These are phyloP conservation scores for Intellagama lesueurii DNA, from an alignment of 2,797 vertebrate species.

Conservation along the genomic window DNA sequence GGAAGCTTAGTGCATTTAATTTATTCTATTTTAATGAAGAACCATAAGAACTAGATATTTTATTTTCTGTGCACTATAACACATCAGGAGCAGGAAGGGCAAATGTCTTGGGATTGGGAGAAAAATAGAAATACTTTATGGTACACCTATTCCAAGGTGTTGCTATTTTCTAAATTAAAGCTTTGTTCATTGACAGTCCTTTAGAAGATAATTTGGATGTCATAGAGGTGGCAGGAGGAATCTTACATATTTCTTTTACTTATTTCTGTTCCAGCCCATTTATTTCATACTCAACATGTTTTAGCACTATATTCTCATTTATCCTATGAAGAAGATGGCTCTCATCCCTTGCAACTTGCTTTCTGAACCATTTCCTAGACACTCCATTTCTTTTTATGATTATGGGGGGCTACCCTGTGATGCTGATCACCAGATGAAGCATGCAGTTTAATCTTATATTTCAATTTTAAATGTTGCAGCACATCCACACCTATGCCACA, in stretches of 20 bases:
- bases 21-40: background rate
- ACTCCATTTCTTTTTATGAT: background rate
- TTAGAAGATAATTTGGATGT: background rate
- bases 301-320: background rate
- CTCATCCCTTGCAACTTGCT: background rate
- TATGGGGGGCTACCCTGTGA: background rate
- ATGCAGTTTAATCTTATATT: conserved; percentile 7
- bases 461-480: background rate
- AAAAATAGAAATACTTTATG: background rate
- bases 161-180: background rate
- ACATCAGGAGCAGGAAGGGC: background rate
- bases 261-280: background rate
- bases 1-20: background rate
- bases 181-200: background rate
- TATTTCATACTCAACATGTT: background rate
- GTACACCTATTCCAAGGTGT: background rate
- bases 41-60: background rate
- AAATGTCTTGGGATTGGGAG: background rate
- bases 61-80: conserved; percentile 4
- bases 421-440: background rate
- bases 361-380: background rate
- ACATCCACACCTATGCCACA: background rate
- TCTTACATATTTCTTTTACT: background rate
- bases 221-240: background rate
- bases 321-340: background rate